A percentile compares a stretch with the other conserved stretches of the same genome.
These are phyloP conservation scores for Taurulus bubalis DNA, from an alignment of 2,113 vertebrate genomes.

Conservation along the genomic window DNA sequence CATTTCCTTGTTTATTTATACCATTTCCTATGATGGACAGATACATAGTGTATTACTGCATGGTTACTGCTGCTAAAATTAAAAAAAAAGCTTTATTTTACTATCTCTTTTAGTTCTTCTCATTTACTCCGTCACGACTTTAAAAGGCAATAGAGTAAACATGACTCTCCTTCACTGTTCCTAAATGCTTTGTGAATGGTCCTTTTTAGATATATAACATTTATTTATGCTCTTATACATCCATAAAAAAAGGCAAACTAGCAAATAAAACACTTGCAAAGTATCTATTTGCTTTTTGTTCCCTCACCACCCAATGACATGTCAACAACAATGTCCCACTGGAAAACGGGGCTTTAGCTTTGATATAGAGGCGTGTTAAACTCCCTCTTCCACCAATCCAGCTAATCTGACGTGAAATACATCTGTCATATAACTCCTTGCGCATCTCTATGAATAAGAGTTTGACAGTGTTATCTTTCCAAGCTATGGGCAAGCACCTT, in stretches of 20 bases:
- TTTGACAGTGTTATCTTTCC: slow-evolving; percentile 62
- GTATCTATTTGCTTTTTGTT: slow-evolving; percentile 46
- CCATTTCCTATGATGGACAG: neutral
- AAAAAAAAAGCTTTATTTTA: neutral
- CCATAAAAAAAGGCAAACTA: slow-evolving; percentile 32
- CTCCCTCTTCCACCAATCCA: slow-evolving; percentile 37
- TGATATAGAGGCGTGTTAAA: slow-evolving; percentile 48
- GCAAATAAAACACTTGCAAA: slow-evolving; percentile 35
- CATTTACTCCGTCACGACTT: neutral
- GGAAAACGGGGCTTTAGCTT: slow-evolving; percentile 35
- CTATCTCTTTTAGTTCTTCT: neutral
- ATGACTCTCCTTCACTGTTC: neutral
- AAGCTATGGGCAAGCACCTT: slow-evolving; percentile 57
- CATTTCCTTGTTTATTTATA: neutral
- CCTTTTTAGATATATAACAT: neutral
- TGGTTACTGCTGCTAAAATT: neutral
- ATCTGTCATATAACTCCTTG: slow-evolving; percentile 60
- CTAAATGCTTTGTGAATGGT: slow-evolving; percentile 26
- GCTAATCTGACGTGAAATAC: slow-evolving; percentile 70
- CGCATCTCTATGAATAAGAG: slow-evolving; percentile 62
- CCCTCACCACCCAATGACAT: slow-evolving; percentile 18
- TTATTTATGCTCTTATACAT: slow-evolving; percentile 44
- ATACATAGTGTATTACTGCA: no score
- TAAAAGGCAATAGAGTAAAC: slow-evolving; percentile 22
- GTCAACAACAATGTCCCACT: slow-evolving; percentile 28